Evolutionary conservation across 1,140 invertebrate species (phyloP), one percentile per base, ranked within the genome.

Genomic region (Anagrus nilaparvatae): DNA sequence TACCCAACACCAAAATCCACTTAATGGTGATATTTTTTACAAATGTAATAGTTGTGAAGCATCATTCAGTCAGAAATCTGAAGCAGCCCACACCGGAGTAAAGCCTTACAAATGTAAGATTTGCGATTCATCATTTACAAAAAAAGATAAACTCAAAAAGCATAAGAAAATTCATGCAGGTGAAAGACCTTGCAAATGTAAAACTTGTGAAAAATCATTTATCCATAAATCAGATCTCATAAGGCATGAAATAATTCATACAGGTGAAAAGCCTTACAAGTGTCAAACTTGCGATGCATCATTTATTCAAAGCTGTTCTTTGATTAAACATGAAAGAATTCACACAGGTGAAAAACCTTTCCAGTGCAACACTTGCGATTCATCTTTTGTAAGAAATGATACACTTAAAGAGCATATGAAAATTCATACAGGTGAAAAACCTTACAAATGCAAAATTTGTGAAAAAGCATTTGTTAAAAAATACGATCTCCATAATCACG

Each of bases 341-440:
- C 61, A 64, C 25, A 19, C 42, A 21, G n/a, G n/a, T n/a, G n/a
- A n/a, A n/a, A 57, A 85, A 29, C 61, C 55, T 12, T 48, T 55
- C 44, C 61, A 61, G 16, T 65, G 62, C 38, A 54, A 50, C 8
- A 20, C 55, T 5, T 65, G 62, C 36, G 44, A 56, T 9, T 65
- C 60, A 20, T 58, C 61, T 39, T 62, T 52, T n/a, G 50, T 58
- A n/a, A 62, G 60, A 60, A 63, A 62, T 25, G 49, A 53, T 4
- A 63, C 56, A 13, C 65, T 93, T 37, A 91, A 90, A 62, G 71
- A 84, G 25, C 91, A 95, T 59, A 86, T 94, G 71, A 79, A 77
- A 58, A 73, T 76, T 16, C 77, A 82, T 51, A 61, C 54, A 1
- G 59, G 63, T 4, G 54, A 65, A 42, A 60, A 63, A 52, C 73